phyloP scores from a whole-genome alignment of 2,888 invertebrate species.

The Agrilus cyanescens region DNA sequence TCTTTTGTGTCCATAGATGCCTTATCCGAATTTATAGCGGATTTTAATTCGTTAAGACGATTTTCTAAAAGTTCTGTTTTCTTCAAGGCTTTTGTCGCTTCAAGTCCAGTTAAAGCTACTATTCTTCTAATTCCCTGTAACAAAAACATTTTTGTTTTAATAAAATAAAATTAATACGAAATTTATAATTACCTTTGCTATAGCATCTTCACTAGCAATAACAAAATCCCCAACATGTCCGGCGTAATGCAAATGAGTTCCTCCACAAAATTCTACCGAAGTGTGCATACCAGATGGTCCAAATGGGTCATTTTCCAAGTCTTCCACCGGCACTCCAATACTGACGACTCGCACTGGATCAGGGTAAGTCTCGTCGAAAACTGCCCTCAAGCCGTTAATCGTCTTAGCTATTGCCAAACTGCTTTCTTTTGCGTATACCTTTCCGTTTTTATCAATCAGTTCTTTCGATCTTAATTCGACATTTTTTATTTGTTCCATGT shows the following conservation, averaged over 20 bases:
- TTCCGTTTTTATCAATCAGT: slow-evolving; percentile 60
- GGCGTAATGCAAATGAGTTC: slow-evolving; percentile 85
- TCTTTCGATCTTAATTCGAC: slow-evolving; percentile 70
- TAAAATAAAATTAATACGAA: background rate
- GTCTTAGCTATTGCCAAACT: slow-evolving; percentile 76
- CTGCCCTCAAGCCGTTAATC: slow-evolving; percentile 85
- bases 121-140: slow-evolving; percentile 61
- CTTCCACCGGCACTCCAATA: slow-evolving; percentile 83
- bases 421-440: slow-evolving; percentile 81
- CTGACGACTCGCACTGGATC: slow-evolving; percentile 92
- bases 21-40: slow-evolving; percentile 45
- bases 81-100: slow-evolving; percentile 78
- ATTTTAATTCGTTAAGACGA: slow-evolving; percentile 52
- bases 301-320: slow-evolving; percentile 76
- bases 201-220: slow-evolving; percentile 95
- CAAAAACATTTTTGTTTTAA: background rate
- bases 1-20: slow-evolving; percentile 44
- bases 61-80: slow-evolving; percentile 67
- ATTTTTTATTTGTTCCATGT: slow-evolving; percentile 73
- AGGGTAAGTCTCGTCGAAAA: slow-evolving; percentile 98
- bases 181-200: slow-evolving; percentile 88
- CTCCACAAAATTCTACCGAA: slow-evolving; percentile 98
- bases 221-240: slow-evolving; percentile 93
- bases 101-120: slow-evolving; percentile 91
- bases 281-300: slow-evolving; percentile 67